phyloP scores from a whole-genome alignment of 2,888 invertebrate species.

The Platypus cylindrus region DNA sequence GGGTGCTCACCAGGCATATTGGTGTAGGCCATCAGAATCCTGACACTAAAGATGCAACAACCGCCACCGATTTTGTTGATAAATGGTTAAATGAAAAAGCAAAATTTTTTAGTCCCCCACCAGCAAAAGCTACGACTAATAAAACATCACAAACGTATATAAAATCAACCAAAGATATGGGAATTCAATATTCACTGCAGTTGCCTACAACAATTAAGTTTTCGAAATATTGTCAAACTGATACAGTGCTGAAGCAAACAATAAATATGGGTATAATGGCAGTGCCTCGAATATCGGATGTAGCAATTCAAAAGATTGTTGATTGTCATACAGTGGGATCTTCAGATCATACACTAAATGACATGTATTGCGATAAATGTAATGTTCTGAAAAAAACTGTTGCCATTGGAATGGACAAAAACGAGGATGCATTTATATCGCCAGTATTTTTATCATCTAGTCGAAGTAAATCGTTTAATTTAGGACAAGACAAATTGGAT shows the following conservation, averaged over 20 bases:
- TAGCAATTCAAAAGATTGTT: constrained; percentile 31
- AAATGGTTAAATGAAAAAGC: constrained; percentile 31
- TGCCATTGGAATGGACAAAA: constrained; percentile 43
- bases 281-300: constrained; percentile 30
- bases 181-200: constrained; percentile 22
- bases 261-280: constrained; percentile 14
- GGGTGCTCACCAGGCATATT: constrained; percentile 48
- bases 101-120: constrained; percentile 25
- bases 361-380: constrained; percentile 41
- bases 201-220: constrained; percentile 13
- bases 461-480: constrained; percentile 47
- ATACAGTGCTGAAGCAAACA: constrained; percentile 11
- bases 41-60: constrained; percentile 29
- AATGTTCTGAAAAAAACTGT: constrained; percentile 39
- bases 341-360: constrained; percentile 39
- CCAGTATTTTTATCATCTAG: constrained; percentile 39
- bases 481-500: constrained; percentile 42
- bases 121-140: constrained; percentile 17
- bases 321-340: constrained; percentile 39
- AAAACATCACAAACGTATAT: constrained; percentile 26
- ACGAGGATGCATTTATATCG: constrained; percentile 23
- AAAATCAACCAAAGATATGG: constrained; percentile 20
- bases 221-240: constrained; percentile 23
- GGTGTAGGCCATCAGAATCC: constrained; percentile 39
- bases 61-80: constrained; percentile 27